Evolutionary conservation across 2,113 vertebrate genomes (phyloP).

Genomic region (Solea solea): DNA sequence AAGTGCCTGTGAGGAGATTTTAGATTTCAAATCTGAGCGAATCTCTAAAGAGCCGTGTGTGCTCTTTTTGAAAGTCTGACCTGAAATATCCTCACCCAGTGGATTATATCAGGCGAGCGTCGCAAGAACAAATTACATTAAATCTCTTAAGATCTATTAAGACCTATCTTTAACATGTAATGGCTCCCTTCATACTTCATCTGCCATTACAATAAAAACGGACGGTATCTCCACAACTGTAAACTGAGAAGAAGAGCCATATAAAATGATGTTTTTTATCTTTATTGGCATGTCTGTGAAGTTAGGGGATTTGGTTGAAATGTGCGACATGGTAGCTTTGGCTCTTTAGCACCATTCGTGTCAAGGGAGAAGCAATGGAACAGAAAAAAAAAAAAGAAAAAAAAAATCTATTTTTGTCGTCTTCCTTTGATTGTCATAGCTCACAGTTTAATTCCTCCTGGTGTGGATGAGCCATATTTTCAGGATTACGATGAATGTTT

Average conservation of each 20-base stretch:
- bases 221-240: conserved; percentile 51
- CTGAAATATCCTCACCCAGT: conserved; percentile 59
- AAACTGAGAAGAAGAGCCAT: conserved; percentile 49
- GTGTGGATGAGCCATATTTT: conserved; percentile 73
- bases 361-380: conserved; percentile 66
- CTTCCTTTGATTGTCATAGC: conserved; percentile 74
- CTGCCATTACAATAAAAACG: conserved; percentile 52
- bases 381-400: conserved; percentile 48
- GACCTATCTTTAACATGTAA: conserved; percentile 63
- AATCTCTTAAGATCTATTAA: conserved; percentile 69
- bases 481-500: conserved; percentile 73
- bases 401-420: conserved; percentile 58
- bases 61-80: conserved; percentile 60
- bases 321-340: conserved; percentile 67
- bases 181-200: conserved; percentile 39
- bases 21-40: conserved; percentile 46
- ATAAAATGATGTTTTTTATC: conserved; percentile 66
- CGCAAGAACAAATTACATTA: conserved; percentile 60
- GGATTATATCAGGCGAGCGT: conserved; percentile 64
- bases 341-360: conserved; percentile 65
- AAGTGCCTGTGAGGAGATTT: conserved; percentile 58
- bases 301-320: conserved; percentile 71
- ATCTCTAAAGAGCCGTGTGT: conserved; percentile 54
- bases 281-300: conserved; percentile 74
- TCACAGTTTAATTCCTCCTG: conserved; percentile 73